Base-by-base conservation (phyloP, 2,113 vertebrate genomes). In the Alligator sinensis region DNA sequence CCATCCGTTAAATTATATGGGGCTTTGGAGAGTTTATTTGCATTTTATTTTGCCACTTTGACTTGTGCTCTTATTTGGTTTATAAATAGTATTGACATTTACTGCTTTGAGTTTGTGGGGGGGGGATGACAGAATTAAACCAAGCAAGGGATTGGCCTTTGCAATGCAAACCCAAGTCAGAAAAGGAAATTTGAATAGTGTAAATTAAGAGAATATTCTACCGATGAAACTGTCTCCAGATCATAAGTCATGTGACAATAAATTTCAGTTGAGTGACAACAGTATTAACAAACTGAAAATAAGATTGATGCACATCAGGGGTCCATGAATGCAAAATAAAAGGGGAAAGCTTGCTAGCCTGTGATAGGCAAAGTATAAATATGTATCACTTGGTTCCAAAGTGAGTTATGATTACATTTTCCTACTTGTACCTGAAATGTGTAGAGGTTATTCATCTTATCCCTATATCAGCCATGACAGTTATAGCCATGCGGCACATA, bases 351-450 rank as follows among this genome's bases (percentile, higher is more conserved):
- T 95, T 96, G 91, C 95, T 91, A 97, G 75, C 72, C 91, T 38
- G 77, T 87, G 79, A 96, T 96, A 95, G 95, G 94, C 91, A 91
- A 95, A 92, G 93, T 95, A 97, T 97, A 98, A 98, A 98, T 98
- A 98, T 98, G 98, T 96, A 98, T 97, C 96, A 77, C 96, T 94
- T 66, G 96, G 95, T 97, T 96, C 98, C 92, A 92, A 95, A 96
- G 97, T 98, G 98, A 98, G 95, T 97, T 98, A 98, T 96, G 97
- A 97, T 98, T 98, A 97, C 97, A 96, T 98, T 98, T 98, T 97
- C 97, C 96, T 96, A 80, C 96, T 95, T 91, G 97, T 95, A 97
- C 96, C 97, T 97, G 98, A 97, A 95, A 96, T 96, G 97, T 95
- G 97, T 96, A 97, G 97, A 98, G 96, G 95, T 97, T 97, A 98